Conservation (phyloP, 2,888 invertebrate genomes). For the Drosophila multiciliata region DNA sequence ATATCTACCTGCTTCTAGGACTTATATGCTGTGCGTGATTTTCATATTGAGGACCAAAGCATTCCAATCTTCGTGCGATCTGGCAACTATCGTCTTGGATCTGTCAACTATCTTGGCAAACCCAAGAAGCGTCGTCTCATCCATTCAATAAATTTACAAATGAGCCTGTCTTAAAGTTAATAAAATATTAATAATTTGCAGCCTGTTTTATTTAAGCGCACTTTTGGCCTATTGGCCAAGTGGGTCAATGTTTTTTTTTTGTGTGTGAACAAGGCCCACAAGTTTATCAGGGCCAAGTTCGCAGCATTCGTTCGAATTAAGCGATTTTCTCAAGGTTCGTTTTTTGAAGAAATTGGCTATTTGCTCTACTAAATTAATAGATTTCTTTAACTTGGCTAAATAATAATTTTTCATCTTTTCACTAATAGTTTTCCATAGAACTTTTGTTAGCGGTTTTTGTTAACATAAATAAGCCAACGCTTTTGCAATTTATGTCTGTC, state of each 20-base stretch:
- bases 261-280: slow-evolving; percentile 20
- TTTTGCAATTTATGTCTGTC: slow-evolving; percentile 15
- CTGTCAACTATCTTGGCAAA: slow-evolving; percentile 35
- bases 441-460: slow-evolving; percentile 9
- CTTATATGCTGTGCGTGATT: slow-evolving; percentile 47
- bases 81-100: slow-evolving; percentile 52
- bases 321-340: slow-evolving; percentile 1
- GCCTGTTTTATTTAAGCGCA: slow-evolving; percentile 5
- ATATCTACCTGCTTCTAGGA: slow-evolving; percentile 23
- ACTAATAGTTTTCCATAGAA: background rate
- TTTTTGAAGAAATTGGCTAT: background rate
- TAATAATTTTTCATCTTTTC: background rate
- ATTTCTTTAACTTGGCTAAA: background rate
- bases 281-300: slow-evolving; percentile 21
- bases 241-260: slow-evolving; percentile 11
- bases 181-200: background rate
- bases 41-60: slow-evolving; percentile 52
- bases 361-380: background rate
- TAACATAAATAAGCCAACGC: slow-evolving; percentile 47
- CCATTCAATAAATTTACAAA: slow-evolving; percentile 39
- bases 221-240: slow-evolving; percentile 16
- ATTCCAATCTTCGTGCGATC: slow-evolving; percentile 53
- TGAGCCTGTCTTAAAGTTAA: slow-evolving; percentile 55
- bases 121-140: slow-evolving; percentile 41
- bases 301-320: background rate